Evolutionary conservation across 2,797 vertebrate genomes (phyloP).

Genomic region (Galagoides demidoff): DNA sequence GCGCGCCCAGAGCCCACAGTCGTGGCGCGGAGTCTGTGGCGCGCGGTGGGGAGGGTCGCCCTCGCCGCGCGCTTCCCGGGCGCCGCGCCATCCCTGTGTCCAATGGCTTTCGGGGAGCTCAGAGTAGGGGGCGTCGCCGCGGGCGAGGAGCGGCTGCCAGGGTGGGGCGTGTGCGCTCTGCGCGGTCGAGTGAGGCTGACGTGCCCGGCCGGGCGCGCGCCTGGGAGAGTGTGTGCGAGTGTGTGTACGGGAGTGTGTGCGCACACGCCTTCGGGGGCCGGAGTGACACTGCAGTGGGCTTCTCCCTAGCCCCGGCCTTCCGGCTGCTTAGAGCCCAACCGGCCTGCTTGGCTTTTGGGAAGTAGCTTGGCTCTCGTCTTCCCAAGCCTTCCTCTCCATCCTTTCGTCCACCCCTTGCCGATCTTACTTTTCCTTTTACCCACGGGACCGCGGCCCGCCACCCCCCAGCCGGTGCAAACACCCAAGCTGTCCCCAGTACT

Average conservation of each 20-base stretch:
- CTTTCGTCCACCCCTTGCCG: neutral
- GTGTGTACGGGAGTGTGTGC: constrained; percentile 44
- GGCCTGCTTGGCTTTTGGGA: constrained; percentile 33
- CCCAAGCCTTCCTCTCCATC: neutral
- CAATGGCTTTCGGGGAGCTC: constrained; percentile 72
- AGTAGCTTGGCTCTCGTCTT: constrained; percentile 22
- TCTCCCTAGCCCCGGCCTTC: constrained; percentile 65
- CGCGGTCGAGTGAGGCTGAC: constrained; percentile 47
- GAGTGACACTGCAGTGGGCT: constrained; percentile 82
- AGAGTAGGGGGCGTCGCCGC: constrained; percentile 76
- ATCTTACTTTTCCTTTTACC: constrained; percentile 62
- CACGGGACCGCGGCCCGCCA: constrained; percentile 48
- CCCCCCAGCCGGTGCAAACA: constrained; percentile 58
- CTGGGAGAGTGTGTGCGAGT: constrained; percentile 25
- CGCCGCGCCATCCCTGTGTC: constrained; percentile 74
- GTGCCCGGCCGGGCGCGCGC: constrained; percentile 67
- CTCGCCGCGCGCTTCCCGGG: constrained; percentile 66
- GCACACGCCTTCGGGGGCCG: constrained; percentile 68
- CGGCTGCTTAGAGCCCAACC: constrained; percentile 63
- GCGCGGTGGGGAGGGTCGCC: constrained; percentile 69
- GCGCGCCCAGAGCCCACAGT: neutral
- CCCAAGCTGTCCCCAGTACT: constrained; percentile 64
- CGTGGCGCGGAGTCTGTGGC: constrained; percentile 65
- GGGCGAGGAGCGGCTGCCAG: constrained; percentile 36
- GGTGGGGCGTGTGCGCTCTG: constrained; percentile 72